These are phyloP conservation scores for Leucoma salicis DNA, from an alignment of 2,888 invertebrate species.

Conservation along the genomic window DNA sequence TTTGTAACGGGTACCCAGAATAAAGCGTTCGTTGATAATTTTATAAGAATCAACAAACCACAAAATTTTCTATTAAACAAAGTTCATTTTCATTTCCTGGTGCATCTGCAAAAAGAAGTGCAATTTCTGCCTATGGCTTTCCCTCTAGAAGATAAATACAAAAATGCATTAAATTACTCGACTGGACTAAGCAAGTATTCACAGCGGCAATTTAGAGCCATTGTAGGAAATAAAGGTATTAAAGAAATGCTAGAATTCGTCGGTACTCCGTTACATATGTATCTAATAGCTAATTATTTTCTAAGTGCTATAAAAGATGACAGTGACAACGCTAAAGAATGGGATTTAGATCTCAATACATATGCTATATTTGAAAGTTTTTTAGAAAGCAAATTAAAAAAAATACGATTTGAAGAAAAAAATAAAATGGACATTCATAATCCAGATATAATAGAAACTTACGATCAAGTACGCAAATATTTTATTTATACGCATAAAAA, in stretches of 20 bases:
- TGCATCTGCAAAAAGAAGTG: not conserved
- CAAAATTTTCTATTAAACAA: not conserved
- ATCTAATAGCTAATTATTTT: conserved; percentile 12
- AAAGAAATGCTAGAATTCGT: not conserved
- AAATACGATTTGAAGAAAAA: conserved; percentile 14
- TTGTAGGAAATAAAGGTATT: not conserved
- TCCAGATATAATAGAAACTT: conserved; percentile 9
- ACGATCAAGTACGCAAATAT: not conserved
- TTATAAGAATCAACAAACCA: not conserved
- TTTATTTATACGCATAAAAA: conserved; percentile 8
- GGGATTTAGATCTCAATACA: conserved; percentile 8
- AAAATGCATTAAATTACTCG: not conserved
- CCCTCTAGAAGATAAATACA: not conserved
- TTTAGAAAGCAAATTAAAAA: conserved; percentile 11
- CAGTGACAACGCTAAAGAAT: not conserved
- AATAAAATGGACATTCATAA: conserved; percentile 11
- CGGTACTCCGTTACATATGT: conserved; percentile 8
- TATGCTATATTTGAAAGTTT: conserved; percentile 11
- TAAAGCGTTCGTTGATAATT: not conserved
- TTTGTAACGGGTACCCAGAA: not conserved
- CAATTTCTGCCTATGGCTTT: not conserved
- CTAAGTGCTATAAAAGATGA: conserved; percentile 1
- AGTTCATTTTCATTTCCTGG: not conserved
- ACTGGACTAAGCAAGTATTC: not conserved
- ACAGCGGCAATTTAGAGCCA: not conserved